Evolutionary conservation across 2,888 invertebrate genomes (phyloP).

Genomic region (Formica aserva): DNA sequence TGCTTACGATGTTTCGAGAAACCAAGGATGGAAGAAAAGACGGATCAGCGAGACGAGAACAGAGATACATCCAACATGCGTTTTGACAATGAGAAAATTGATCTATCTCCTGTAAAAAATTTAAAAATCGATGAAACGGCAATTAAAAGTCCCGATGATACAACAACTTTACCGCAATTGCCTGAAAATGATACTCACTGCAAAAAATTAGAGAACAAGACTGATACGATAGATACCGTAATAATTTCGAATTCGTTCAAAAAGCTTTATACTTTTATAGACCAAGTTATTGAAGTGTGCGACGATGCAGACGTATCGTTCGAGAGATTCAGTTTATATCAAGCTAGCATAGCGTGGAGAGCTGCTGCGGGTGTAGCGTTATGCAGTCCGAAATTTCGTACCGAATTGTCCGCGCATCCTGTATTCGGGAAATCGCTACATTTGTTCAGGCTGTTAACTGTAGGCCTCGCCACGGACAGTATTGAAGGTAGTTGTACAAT

Average conservation of each 20-base stretch:
- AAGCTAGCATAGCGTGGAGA: slow-evolving; percentile 82
- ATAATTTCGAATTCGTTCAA: slow-evolving; percentile 10
- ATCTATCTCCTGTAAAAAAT: not conserved
- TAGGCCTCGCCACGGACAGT: slow-evolving; percentile 78
- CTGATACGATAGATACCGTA: slow-evolving; percentile 9
- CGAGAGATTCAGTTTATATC: slow-evolving; percentile 75
- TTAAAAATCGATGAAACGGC: not conserved
- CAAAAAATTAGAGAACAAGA: slow-evolving; percentile 35
- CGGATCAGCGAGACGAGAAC: not conserved
- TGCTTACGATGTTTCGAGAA: slow-evolving; percentile 64
- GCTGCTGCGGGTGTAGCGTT: slow-evolving; percentile 86
- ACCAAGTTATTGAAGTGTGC: slow-evolving; percentile 14
- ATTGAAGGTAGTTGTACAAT: slow-evolving; percentile 76
- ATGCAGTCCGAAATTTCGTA: slow-evolving; percentile 87
- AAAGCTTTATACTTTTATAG: slow-evolving; percentile 1
- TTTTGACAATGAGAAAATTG: not conserved
- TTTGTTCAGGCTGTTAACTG: slow-evolving; percentile 79
- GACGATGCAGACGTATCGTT: not conserved
- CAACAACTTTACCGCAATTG: not conserved
- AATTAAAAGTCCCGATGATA: slow-evolving; percentile 6
- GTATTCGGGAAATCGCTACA: slow-evolving; percentile 77
- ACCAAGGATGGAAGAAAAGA: not conserved
- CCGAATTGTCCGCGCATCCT: slow-evolving; percentile 84
- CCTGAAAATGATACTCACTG: not conserved
- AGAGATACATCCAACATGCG: not conserved